phyloP scores from a whole-genome alignment of 2,888 invertebrate species.

The Cremastobaeus sp. region DNA sequence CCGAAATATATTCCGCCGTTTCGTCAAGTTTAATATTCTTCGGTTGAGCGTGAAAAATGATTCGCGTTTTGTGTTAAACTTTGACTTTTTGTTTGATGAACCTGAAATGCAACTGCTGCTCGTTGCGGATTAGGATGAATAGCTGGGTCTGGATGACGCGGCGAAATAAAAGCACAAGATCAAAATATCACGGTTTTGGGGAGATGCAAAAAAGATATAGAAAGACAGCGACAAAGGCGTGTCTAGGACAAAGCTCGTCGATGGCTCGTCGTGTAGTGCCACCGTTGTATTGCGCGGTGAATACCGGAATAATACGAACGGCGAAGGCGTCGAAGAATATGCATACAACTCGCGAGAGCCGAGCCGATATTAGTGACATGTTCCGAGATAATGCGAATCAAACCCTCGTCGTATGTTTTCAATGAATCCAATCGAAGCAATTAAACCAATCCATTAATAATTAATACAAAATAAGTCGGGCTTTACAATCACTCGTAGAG shows the following conservation, averaged over 20 bases:
- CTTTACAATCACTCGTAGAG: too few species aligned
- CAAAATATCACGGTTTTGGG: conserved; percentile 55
- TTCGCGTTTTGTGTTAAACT: conserved; percentile 20
- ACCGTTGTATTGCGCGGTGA: conserved; percentile 53
- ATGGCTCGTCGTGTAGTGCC: conserved; percentile 57
- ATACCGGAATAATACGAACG: conserved; percentile 50
- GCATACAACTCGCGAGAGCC: conserved; percentile 44
- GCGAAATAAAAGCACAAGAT: conserved; percentile 58
- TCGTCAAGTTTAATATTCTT: conserved; percentile 15
- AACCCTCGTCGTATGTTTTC: conserved; percentile 67
- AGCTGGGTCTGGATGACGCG: conserved; percentile 50
- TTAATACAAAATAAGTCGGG: too few species aligned
- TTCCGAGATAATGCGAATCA: conserved; percentile 57
- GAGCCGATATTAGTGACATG: conserved; percentile 49
- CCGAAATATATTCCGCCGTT: not conserved
- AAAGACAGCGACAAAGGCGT: conserved; percentile 59
- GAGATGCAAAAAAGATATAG: conserved; percentile 54
- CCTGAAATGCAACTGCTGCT: conserved; percentile 48
- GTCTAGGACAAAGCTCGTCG: conserved; percentile 56
- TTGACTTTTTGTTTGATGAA: conserved; percentile 31
- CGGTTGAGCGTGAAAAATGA: conserved; percentile 22
- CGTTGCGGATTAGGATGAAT: conserved; percentile 52
- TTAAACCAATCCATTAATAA: conserved; percentile 35
- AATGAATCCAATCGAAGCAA: conserved; percentile 63
- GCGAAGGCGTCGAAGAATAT: conserved; percentile 41